These are phyloP conservation scores for Lampropteryx suffumata DNA, from an alignment of 2,888 invertebrate species.

Conservation along the genomic window DNA sequence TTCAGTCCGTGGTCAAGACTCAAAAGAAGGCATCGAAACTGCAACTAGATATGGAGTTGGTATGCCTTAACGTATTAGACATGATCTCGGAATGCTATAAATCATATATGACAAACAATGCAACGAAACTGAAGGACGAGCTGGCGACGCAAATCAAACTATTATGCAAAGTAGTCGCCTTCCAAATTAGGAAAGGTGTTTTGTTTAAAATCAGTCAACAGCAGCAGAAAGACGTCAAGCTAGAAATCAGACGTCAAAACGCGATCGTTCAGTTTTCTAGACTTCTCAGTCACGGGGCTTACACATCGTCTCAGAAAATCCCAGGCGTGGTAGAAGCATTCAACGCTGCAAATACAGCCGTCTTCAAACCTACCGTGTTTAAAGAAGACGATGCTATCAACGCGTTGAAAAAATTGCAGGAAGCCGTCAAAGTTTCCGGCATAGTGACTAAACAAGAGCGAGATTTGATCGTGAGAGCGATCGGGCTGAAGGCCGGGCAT, in stretches of 20 bases:
- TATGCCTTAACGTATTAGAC: conserved; percentile 53
- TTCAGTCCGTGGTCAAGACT: conserved; percentile 26
- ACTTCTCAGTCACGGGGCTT: conserved; percentile 40
- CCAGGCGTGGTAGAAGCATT: conserved; percentile 36
- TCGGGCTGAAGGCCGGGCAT: conserved; percentile 81
- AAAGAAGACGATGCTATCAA: conserved; percentile 42
- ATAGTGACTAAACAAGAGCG: conserved; percentile 64
- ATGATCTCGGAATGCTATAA: conserved; percentile 49
- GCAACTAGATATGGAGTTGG: conserved; percentile 52
- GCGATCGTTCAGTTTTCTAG: conserved; percentile 54
- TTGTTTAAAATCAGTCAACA: conserved; percentile 63
- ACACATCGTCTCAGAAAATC: conserved; percentile 20
- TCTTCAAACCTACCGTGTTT: conserved; percentile 48
- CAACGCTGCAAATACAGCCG: conserved; percentile 35
- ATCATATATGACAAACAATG: conserved; percentile 35
- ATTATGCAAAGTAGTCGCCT: conserved; percentile 44
- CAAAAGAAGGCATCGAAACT: conserved; percentile 46
- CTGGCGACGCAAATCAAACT: conserved; percentile 40
- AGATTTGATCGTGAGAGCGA: conserved; percentile 79
- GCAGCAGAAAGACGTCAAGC: conserved; percentile 59
- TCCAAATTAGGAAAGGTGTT: conserved; percentile 27
- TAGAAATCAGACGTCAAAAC: conserved; percentile 61
- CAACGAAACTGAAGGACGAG: conserved; percentile 35
- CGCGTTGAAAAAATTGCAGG: conserved; percentile 46
- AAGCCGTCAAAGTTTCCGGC: conserved; percentile 45